Evolutionary conservation across 2,888 invertebrate genomes (phyloP).

Genomic region (Apotomis capreana): DNA sequence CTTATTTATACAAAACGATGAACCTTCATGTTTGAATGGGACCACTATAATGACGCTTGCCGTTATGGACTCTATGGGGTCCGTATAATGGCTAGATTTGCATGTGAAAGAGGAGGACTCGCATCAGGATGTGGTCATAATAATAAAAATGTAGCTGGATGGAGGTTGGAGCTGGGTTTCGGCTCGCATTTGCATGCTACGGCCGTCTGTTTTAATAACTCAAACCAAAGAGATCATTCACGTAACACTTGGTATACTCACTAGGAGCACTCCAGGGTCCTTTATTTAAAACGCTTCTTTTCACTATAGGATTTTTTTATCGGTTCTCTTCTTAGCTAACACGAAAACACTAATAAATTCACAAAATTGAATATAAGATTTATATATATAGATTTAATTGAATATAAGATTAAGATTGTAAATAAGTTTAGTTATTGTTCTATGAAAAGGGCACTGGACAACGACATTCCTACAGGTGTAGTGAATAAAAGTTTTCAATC

Average conservation of each 20-base stretch:
- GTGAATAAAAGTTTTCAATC: too few relatives aligned
- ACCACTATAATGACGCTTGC: conserved; percentile 36
- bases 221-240: conserved; percentile 21
- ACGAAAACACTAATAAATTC: too few relatives aligned
- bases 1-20: conserved; percentile 42
- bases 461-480: too few relatives aligned
- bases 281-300: neutral
- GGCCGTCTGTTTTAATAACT: conserved; percentile 36
- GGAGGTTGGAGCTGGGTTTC: conserved; percentile 32
- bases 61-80: conserved; percentile 36
- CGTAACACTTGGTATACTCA: neutral
- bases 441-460: too few relatives aligned
- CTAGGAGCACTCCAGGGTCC: neutral
- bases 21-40: conserved; percentile 40
- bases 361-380: too few relatives aligned
- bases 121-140: conserved; percentile 35
- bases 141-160: conserved; percentile 37
- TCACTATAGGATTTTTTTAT: too few relatives aligned
- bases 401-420: too few relatives aligned
- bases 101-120: conserved; percentile 31
- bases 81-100: conserved; percentile 36
- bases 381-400: too few relatives aligned
- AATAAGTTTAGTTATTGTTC: too few relatives aligned
- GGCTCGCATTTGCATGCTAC: conserved; percentile 29
- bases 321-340: too few relatives aligned